Percentiles rank a stretch among this genome's conserved stretches.
Evolutionary conservation across 2,113 vertebrate species (phyloP).

Genomic region (Lampris megalopsis): DNA sequence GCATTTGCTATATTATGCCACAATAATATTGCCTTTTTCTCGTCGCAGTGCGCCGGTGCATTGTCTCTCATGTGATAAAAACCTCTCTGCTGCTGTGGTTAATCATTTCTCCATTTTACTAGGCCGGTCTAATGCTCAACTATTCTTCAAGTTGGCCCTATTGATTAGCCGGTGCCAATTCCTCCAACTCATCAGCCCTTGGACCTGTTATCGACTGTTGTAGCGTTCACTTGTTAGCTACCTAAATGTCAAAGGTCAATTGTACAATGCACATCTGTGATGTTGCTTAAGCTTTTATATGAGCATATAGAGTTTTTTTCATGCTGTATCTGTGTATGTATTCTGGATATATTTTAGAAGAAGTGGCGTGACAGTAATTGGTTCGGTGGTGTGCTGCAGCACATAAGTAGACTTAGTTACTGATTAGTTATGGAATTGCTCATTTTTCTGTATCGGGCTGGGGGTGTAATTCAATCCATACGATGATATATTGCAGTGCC

Average conservation of each 20-base stretch:
- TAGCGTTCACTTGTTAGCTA: slow-evolving; percentile 47
- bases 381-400: no score
- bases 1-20: slow-evolving; percentile 45
- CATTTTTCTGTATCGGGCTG: slow-evolving; percentile 35
- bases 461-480: slow-evolving; percentile 26
- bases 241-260: slow-evolving; percentile 56
- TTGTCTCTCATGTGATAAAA: slow-evolving; percentile 62
- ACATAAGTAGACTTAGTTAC: slow-evolving; percentile 6
- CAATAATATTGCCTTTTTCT: slow-evolving; percentile 43
- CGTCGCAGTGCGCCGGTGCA: slow-evolving; percentile 46
- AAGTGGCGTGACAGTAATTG: no score
- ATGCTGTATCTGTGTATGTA: no score
- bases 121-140: slow-evolving; percentile 27
- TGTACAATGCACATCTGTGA: neutral
- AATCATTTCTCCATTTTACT: slow-evolving; percentile 64
- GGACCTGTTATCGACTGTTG: slow-evolving; percentile 44
- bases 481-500: slow-evolving; percentile 4
- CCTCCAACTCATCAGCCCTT: slow-evolving; percentile 39
- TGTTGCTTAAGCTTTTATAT: no score
- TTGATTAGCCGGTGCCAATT: slow-evolving; percentile 57
- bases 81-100: slow-evolving; percentile 57
- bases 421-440: slow-evolving; percentile 28
- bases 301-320: no score
- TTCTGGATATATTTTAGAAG: no score
- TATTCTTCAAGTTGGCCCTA: slow-evolving; percentile 63